Evolutionary conservation across 2,888 invertebrate genomes (phyloP).

Genomic region (Blera fallax): DNA sequence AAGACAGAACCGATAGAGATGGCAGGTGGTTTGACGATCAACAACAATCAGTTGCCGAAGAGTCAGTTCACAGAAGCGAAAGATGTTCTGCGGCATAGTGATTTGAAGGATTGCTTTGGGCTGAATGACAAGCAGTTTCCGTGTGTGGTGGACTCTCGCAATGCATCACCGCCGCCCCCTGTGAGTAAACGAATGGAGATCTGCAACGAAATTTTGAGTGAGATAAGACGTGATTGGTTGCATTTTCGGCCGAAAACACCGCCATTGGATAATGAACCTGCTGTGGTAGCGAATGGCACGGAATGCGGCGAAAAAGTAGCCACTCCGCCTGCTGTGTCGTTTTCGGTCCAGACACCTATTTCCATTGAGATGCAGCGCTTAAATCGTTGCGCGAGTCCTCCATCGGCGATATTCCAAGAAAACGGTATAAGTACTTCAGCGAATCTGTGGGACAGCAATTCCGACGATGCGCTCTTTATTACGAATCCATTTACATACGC

Average conservation of each 20-base stretch:
- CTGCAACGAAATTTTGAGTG: conserved; percentile 79
- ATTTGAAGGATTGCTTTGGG: conserved; percentile 43
- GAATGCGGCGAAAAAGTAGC: conserved; percentile 72
- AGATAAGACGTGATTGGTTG: conserved; percentile 80
- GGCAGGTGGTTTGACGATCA: conserved; percentile 50
- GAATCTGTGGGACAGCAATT: conserved; percentile 68
- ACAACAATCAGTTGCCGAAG: conserved; percentile 67
- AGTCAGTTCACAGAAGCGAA: conserved; percentile 70
- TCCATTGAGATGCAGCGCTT: conserved; percentile 79
- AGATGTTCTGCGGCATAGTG: conserved; percentile 55
- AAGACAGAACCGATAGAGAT: conserved; percentile 49
- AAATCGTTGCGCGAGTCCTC: conserved; percentile 36
- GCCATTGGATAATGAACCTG: conserved; percentile 8
- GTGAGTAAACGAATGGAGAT: conserved; percentile 79
- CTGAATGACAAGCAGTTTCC: conserved; percentile 30
- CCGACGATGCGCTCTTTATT: conserved; percentile 76
- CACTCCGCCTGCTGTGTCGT: conserved; percentile 75
- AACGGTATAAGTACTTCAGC: conserved; percentile 59
- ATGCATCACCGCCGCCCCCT: conserved; percentile 77
- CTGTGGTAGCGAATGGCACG: conserved; percentile 69
- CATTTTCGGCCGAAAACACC: conserved; percentile 82
- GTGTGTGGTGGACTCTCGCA: conserved; percentile 12
- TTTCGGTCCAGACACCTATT: conserved; percentile 80
- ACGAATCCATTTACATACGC: conserved; percentile 79
- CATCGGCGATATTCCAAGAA: conserved; percentile 52